Conservation (phyloP, 2,113 vertebrate species). For the Sinocyclocheilus grahami region DNA sequence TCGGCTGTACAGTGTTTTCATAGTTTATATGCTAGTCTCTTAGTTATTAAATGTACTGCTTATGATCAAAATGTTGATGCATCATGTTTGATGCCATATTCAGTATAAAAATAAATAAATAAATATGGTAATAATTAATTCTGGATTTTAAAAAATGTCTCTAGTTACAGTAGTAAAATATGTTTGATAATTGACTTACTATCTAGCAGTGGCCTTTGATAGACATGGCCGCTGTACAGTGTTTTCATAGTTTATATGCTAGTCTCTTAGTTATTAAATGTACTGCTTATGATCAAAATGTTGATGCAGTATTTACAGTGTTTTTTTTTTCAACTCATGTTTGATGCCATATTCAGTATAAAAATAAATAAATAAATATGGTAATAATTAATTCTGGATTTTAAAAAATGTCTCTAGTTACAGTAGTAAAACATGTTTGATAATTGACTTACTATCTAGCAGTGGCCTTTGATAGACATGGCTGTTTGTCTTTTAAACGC, state of each 20-base stretch:
- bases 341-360: neutral
- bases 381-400: neutral
- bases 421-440: neutral
- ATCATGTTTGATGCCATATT: neutral
- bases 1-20: neutral
- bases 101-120: neutral
- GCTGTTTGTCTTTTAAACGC: neutral
- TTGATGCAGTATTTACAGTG: neutral
- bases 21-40: neutral
- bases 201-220: neutral
- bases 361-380: neutral
- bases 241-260: no score
- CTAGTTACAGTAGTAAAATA: neutral
- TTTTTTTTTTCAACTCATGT: neutral
- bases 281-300: no score
- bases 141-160: neutral
- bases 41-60: neutral
- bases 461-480: neutral
- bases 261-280: no score
- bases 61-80: neutral
- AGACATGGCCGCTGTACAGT: no score
- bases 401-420: neutral
- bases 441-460: neutral
- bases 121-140: neutral
- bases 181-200: neutral